Percentiles rank a stretch among this genome's conserved stretches.
Conservation (phyloP, 2,797 vertebrate genomes). For the Syngnathus rostellatus region DNA sequence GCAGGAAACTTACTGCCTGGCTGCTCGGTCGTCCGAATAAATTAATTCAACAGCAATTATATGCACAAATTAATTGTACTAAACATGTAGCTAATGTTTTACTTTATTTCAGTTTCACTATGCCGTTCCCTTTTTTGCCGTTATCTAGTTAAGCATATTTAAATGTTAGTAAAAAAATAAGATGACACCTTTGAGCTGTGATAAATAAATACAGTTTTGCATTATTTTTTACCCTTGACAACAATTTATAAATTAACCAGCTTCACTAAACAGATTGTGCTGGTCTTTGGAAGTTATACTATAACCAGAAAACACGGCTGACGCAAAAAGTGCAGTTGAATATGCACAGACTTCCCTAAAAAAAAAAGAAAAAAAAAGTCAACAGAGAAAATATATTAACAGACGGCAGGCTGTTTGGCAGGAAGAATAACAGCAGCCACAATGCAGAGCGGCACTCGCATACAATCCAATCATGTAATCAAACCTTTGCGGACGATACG, state of each 20-base stretch:
- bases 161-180: no score
- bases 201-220: no score
- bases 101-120: no score
- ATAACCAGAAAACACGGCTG: constrained; percentile 15
- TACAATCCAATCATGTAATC: constrained; percentile 23
- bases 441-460: constrained; percentile 5
- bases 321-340: constrained; percentile 9
- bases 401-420: constrained; percentile 10
- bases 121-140: no score
- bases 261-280: not conserved
- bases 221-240: not conserved
- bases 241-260: not conserved
- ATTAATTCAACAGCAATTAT: no score
- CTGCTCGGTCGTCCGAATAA: not conserved
- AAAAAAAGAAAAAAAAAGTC: constrained; percentile 8
- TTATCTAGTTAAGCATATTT: no score
- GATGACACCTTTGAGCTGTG: not conserved
- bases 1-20: not conserved
- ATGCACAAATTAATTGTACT: no score
- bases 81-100: no score
- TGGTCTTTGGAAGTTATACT: not conserved
- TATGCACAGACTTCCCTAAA: constrained; percentile 12
- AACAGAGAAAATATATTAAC: constrained; percentile 17
- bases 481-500: constrained; percentile 25
- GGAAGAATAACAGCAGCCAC: constrained; percentile 19